phyloP scores from a whole-genome alignment of 2,797 vertebrate species.

The Acrossocheilus fasciatus region DNA sequence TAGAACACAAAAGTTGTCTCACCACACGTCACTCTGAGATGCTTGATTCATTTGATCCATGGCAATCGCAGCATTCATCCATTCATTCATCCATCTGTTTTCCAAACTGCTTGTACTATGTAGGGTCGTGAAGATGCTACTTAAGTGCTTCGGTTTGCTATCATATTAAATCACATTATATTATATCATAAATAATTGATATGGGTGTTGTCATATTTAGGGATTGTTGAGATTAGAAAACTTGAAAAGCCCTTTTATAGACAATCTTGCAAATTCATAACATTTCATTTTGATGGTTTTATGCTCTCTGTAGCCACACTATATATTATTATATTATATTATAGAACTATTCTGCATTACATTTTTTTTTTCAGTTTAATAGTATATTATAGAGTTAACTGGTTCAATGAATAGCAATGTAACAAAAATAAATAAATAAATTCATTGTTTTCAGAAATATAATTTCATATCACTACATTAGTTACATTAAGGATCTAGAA shows the following conservation, averaged over 20 bases:
- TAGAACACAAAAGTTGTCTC: constrained; percentile 9
- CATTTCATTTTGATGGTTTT: not conserved
- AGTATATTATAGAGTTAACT: not conserved
- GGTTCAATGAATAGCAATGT: not conserved
- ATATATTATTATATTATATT: not conserved
- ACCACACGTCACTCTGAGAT: not conserved
- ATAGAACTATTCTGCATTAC: not conserved
- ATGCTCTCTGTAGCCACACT: not conserved
- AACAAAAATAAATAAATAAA: not conserved
- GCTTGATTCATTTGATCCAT: not conserved
- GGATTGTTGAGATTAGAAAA: not conserved
- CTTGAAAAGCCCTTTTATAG: not conserved
- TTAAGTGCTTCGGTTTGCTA: not conserved
- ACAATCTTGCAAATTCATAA: not conserved
- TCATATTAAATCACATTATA: not conserved
- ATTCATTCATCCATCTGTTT: not conserved
- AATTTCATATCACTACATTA: not conserved
- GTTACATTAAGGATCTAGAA: not conserved
- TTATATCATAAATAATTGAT: not conserved
- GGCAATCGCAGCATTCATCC: not conserved
- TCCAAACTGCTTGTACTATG: not conserved
- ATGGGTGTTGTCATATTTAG: not conserved
- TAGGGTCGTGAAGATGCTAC: not conserved
- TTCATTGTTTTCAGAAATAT: no score
- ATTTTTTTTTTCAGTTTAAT: not conserved